A percentile compares a stretch with the other conserved stretches of the same genome.
Evolutionary conservation across 2,888 invertebrate genomes (phyloP).

Genomic region (Pseudoips prasinana): DNA sequence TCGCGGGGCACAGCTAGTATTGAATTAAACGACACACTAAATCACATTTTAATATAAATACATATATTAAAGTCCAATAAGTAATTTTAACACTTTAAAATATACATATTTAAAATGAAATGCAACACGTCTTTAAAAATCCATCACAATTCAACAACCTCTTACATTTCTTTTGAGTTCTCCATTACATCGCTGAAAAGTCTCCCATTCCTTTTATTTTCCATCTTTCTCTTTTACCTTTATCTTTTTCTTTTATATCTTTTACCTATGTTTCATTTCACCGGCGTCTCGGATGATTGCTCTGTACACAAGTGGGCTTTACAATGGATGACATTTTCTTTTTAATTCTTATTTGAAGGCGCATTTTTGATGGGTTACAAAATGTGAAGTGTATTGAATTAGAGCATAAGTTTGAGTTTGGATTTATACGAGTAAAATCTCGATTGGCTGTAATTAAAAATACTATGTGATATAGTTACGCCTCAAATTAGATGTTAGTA

Average conservation of each 20-base stretch:
- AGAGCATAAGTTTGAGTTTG: too few species aligned
- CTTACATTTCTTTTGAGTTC: slow-evolving; percentile 29
- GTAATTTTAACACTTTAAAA: too few species aligned
- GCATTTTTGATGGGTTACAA: slow-evolving; percentile 14
- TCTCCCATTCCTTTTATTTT: slow-evolving; percentile 33
- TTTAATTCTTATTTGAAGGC: slow-evolving; percentile 53
- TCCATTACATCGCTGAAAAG: slow-evolving; percentile 37
- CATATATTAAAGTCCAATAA: too few species aligned
- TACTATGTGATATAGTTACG: too few species aligned
- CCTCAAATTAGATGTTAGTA: too few species aligned
- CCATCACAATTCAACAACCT: slow-evolving; percentile 10
- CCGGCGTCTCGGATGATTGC: slow-evolving; percentile 62
- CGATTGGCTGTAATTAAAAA: too few species aligned
- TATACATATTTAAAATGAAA: too few species aligned
- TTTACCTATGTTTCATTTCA: slow-evolving; percentile 37
- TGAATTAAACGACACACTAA: too few species aligned
- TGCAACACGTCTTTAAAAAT: too few species aligned
- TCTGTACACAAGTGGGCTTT: slow-evolving; percentile 48
- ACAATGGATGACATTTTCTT: slow-evolving; percentile 54
- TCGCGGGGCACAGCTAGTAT: too few species aligned
- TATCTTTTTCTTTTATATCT: slow-evolving; percentile 46
- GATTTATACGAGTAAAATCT: too few species aligned
- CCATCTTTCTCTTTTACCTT: slow-evolving; percentile 34
- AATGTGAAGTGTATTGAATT: slow-evolving; percentile 15
- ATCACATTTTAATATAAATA: too few species aligned